A percentile compares a stretch with the other conserved stretches of the same genome.
Evolutionary conservation across 2,113 vertebrate species (phyloP).

Genomic region (Tragelaphus strepsiceros): DNA sequence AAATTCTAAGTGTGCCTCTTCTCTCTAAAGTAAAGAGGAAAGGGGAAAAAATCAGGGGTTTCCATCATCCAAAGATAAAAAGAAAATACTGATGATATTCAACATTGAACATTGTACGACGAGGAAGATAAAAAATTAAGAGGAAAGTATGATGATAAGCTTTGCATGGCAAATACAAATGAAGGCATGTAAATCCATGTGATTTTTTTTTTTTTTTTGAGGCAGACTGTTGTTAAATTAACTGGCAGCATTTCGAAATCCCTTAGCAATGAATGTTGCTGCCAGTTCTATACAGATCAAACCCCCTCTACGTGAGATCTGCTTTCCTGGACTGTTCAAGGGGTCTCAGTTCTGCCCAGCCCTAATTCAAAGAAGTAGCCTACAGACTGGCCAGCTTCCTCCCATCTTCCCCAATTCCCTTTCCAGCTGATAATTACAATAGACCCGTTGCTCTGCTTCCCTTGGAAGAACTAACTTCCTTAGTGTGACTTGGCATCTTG

Average conservation of each 20-base stretch:
- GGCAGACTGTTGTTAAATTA: slow-evolving; percentile 40
- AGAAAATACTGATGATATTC: slow-evolving; percentile 57
- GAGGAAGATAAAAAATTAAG: slow-evolving; percentile 41
- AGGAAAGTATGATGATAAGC: slow-evolving; percentile 17
- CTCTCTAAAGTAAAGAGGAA: slow-evolving; percentile 46
- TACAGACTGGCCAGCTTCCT: background rate
- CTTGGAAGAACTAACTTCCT: background rate
- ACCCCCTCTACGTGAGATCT: background rate
- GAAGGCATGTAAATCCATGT: slow-evolving; percentile 27
- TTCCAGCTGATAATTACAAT: background rate
- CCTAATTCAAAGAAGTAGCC: background rate
- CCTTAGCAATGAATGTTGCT: background rate
- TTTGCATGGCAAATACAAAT: slow-evolving; percentile 56
- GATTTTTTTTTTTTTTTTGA: slow-evolving; percentile 25
- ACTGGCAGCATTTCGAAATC: slow-evolving; percentile 40
- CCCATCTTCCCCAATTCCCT: background rate
- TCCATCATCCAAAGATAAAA: slow-evolving; percentile 54
- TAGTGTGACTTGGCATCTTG: background rate
- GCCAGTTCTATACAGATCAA: background rate
- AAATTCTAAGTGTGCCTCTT: slow-evolving; percentile 63
- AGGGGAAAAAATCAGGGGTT: background rate
- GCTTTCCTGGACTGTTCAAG: background rate
- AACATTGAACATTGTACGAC: slow-evolving; percentile 1
- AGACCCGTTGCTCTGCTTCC: background rate
- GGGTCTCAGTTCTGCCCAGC: background rate